Evolutionary conservation across 2,888 invertebrate species (phyloP), one percentile per base, ranked within the genome.

Genomic region (Drosophila pullipes): DNA sequence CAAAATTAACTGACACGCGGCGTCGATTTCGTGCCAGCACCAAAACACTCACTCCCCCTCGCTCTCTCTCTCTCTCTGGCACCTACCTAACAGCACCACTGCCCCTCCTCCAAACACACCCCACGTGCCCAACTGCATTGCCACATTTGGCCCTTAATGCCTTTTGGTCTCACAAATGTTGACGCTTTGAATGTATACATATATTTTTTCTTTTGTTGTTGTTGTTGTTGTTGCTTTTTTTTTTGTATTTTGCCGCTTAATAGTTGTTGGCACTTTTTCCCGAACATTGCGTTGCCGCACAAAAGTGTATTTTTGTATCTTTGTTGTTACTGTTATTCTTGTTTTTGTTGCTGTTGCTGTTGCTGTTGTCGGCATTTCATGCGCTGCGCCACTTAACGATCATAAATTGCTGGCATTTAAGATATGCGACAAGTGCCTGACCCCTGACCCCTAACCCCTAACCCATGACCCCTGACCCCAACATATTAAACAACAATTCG

Each of bases 1-100:
- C 80, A 80, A 74, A 83, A 80, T 82, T 77, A 83, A 82, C 81
- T 70, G 83, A 80, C 81, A 80, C 74, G 77, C 83, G 77, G 83
- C 81, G 74, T 72, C 67, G 71, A 83, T 80, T 83, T 77, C 60
- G 58, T 69, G 69, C 65, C 75, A 59, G 58, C 65, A 60, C 70
- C 60, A 49, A 57, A 62, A 49, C 33, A 54, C 33, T 47, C 41
- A 28, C 30, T 2, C 11, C 11, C 18, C 22, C 31, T 0, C 1
- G 1, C 35, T 13, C 4, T 13, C 13, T 35, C 35, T 16, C 37
- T 5, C 35, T 16, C 16, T 6, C 1, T 25, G 16, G 13, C 18
- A 54, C 52, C 39, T 22, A n/a, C n/a, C n/a, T 10, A 18, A 47
- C n/a, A 18, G 52, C n/a, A 0, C 11, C 3, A 18, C 22, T n/a